Evolutionary conservation across 2,113 vertebrate species (phyloP).

Genomic region (Pteronura brasiliensis): DNA sequence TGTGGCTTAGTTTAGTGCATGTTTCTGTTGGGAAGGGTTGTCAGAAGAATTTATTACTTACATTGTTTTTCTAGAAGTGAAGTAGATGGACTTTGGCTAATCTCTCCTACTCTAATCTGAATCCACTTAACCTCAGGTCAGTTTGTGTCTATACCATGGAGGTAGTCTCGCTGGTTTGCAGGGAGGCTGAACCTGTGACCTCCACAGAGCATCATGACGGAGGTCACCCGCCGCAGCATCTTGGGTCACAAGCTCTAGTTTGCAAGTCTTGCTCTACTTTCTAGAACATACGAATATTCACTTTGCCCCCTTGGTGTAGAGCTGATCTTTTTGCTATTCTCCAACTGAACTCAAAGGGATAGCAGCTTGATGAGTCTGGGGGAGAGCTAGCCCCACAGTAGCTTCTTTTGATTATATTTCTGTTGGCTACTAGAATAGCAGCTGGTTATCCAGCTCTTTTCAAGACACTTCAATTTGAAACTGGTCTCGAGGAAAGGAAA

Average conservation of each 20-base stretch:
- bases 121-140: not conserved
- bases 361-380: not conserved
- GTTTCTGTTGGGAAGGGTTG: not conserved
- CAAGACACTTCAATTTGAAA: not conserved
- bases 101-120: not conserved
- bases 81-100: not conserved
- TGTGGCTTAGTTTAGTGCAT: not conserved
- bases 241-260: too few relatives aligned
- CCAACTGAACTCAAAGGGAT: not conserved
- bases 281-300: not conserved
- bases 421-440: not conserved
- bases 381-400: not conserved
- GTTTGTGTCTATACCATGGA: not conserved
- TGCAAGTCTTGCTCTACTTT: not conserved
- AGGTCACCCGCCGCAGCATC: fast-evolving
- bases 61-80: not conserved
- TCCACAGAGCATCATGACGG: not conserved
- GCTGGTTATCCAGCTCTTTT: not conserved
- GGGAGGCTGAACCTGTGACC: not conserved
- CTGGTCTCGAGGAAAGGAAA: not conserved
- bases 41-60: not conserved
- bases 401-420: not conserved
- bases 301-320: not conserved
- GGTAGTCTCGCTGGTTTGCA: not conserved
- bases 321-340: not conserved